Percentiles rank a stretch among this genome's conserved stretches.
Evolutionary conservation across 2,113 vertebrate genomes (phyloP).

Genomic region (Aptenodytes patagonicus): DNA sequence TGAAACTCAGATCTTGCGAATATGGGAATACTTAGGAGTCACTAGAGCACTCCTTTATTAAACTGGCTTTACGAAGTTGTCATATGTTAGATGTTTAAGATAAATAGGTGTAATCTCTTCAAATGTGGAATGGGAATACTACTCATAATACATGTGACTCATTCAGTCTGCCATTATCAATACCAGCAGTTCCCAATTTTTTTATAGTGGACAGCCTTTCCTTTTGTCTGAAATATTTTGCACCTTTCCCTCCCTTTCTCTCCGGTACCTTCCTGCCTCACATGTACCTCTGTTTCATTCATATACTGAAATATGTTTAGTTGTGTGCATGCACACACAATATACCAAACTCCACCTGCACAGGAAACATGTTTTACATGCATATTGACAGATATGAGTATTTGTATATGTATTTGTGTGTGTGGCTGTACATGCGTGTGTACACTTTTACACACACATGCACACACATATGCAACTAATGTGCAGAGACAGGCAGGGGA

Average conservation of each 20-base stretch:
- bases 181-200: background rate
- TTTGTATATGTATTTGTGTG: background rate
- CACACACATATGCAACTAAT: background rate
- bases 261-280: background rate
- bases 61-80: background rate
- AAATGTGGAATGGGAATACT: background rate
- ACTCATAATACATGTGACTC: background rate
- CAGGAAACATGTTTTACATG: background rate
- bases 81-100: background rate
- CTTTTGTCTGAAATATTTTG: background rate
- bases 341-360: too few species aligned
- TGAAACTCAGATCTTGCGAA: background rate
- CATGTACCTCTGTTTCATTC: background rate
- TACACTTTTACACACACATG: background rate
- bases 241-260: background rate
- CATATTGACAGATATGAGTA: background rate
- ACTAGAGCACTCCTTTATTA: background rate
- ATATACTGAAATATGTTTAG: background rate
- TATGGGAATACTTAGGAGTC: background rate
- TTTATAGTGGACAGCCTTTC: background rate
- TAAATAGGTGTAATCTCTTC: background rate
- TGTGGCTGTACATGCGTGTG: fast-evolving
- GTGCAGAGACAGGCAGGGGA: background rate
- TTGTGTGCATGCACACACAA: background rate
- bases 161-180: background rate